Evolutionary conservation across 2,888 invertebrate genomes (phyloP).

Genomic region (Aleiodes leptofemur): DNA sequence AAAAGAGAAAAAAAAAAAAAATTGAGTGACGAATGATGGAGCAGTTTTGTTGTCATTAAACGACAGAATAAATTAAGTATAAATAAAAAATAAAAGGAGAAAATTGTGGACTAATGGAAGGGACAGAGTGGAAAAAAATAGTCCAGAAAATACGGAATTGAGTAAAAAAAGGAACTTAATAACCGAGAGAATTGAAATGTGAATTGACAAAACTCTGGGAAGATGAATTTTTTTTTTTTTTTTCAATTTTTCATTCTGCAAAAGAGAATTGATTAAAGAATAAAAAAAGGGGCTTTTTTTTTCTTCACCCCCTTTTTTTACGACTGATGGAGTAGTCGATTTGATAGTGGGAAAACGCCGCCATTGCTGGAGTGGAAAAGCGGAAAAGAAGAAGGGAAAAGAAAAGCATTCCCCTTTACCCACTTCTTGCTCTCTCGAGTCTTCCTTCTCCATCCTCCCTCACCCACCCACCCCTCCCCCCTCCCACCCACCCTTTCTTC

Average conservation of each 20-base stretch:
- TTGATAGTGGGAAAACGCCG: constrained; percentile 31
- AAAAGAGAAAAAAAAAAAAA: neutral
- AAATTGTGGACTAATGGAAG: constrained; percentile 13
- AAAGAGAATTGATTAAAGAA: neutral
- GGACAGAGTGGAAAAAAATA: constrained; percentile 8
- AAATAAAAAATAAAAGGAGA: too few relatives aligned
- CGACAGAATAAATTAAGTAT: too few relatives aligned
- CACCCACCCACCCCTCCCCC: too few relatives aligned
- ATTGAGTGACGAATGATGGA: constrained; percentile 30
- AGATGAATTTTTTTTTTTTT: constrained; percentile 4
- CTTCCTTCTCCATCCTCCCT: too few relatives aligned
- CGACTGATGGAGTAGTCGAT: constrained; percentile 35
- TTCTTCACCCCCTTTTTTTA: neutral
- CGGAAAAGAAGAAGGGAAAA: constrained; percentile 32
- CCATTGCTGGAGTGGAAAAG: constrained; percentile 38
- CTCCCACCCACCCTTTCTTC: too few relatives aligned
- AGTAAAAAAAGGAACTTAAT: neutral
- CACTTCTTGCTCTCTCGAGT: too few relatives aligned
- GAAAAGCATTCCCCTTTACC: constrained; percentile 24
- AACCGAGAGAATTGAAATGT: constrained; percentile 30
- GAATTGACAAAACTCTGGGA: neutral
- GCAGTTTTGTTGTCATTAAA: constrained; percentile 24
- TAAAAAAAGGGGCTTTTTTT: constrained; percentile 1
- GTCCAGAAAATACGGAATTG: neutral
- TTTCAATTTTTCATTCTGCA: constrained; percentile 14